Evolutionary conservation across 2,113 vertebrate genomes (phyloP), one percentile per base, ranked within the genome.

Genomic region (Albula goreensis): DNA sequence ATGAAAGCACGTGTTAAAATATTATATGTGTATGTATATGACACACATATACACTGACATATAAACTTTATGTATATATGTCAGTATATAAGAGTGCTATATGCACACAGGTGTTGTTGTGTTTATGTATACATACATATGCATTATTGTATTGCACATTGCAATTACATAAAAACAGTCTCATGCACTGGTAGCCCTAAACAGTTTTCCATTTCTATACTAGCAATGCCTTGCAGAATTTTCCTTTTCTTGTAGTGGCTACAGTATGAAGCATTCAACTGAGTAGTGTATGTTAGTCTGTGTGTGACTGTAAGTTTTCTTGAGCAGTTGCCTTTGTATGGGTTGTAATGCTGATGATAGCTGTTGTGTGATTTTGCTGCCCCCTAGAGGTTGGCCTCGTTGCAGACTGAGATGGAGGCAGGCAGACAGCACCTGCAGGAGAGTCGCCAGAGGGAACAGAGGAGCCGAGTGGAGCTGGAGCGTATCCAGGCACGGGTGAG

Each of bases 361-460:
- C 83, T 80, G 22, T 17, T 85, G 25, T 82, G 17, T 85, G 50
- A 57, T 63, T 57, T 49, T 81, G 48, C 60, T 1, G 0, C 86
- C 78, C 1, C 90, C 89, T 88, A 97, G 96, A 92, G 91, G 5
- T 92, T 93, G 90, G 89, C 93, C 85, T 91, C 93, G 82, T 90
- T 96, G 87, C 88, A 89, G 60, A 88, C 90, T 3, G 92, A 93
- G 60, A 83, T 92, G 10, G 90, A 90, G 87, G 94, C 57, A 92
- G 92, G 92, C 83, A 90, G 85, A 0, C 90, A 89, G 83, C 95
- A 95, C 89, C 91, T 96, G 77, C 93, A 81, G 90, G 95, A 95
- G 91, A 90, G 93, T 93, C 91, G 86, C 57, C 91, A 52, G 91
- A 92, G 91, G 89, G 93, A 96, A 86, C 85, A 25, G 31, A 92